phyloP scores from a whole-genome alignment of 2,888 invertebrate genomes.

The Leptura quadrifasciata region DNA sequence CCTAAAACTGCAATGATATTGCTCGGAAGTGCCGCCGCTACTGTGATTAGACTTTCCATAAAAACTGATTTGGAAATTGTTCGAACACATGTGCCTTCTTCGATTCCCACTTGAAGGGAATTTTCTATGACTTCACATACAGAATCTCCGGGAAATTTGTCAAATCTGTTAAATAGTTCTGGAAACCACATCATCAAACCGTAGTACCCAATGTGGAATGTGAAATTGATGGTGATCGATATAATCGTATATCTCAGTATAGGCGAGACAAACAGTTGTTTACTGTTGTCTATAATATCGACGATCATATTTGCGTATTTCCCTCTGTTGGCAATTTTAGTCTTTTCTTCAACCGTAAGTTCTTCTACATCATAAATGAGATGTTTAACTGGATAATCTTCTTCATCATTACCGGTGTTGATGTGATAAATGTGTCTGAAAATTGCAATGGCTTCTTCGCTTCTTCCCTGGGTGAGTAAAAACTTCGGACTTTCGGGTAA shows the following conservation, averaged over 20 bases:
- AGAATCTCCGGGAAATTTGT: conserved; percentile 84
- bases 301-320: conserved; percentile 84
- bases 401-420: conserved; percentile 85
- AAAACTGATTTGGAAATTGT: conserved; percentile 88
- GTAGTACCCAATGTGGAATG: conserved; percentile 96
- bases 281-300: conserved; percentile 88
- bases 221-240: conserved; percentile 92
- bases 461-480: conserved; percentile 85
- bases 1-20: conserved; percentile 87
- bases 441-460: conserved; percentile 87
- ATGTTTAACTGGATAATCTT: conserved; percentile 86
- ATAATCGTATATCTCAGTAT: conserved; percentile 89
- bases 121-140: conserved; percentile 87
- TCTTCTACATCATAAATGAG: conserved; percentile 75
- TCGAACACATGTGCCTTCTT: conserved; percentile 79
- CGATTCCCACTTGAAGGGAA: conserved; percentile 79
- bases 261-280: conserved; percentile 86
- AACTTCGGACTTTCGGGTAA: conserved; percentile 95
- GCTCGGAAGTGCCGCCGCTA: conserved; percentile 90
- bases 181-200: conserved; percentile 99
- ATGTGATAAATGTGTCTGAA: conserved; percentile 88
- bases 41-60: conserved; percentile 90
- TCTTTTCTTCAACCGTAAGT: conserved; percentile 65
- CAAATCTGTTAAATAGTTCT: conserved; percentile 93
- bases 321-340: conserved; percentile 77